Percentiles rank a stretch among this genome's conserved stretches.
Evolutionary conservation across 2,113 vertebrate species (phyloP).

Genomic region (Odontophorus gujanensis): DNA sequence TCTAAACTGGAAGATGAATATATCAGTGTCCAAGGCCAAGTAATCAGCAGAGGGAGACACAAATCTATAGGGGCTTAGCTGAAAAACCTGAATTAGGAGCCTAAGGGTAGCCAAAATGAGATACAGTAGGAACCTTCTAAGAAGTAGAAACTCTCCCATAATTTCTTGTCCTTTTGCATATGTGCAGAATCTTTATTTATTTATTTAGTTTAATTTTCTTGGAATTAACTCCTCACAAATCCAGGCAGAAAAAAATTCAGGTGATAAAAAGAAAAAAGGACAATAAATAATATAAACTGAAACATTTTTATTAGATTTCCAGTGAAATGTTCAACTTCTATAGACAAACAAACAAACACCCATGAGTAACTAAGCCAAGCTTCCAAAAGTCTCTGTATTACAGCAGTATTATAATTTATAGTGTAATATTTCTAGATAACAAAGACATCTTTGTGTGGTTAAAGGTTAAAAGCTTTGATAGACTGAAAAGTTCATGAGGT

Average conservation of each 20-base stretch:
- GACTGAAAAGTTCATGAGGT: neutral
- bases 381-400: neutral
- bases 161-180: neutral
- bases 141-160: neutral
- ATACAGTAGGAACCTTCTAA: neutral
- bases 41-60: neutral
- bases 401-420: neutral
- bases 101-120: neutral
- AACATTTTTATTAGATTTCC: neutral
- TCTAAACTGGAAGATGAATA: neutral
- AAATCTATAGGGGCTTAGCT: rapidly evolving
- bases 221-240: neutral
- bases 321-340: neutral
- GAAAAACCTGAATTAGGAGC: neutral
- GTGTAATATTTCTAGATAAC: neutral
- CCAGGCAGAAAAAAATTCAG: neutral
- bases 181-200: neutral
- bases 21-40: neutral
- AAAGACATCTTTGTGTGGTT: neutral
- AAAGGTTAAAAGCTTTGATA: neutral
- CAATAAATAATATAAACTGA: neutral
- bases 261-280: neutral
- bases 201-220: neutral
- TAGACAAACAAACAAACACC: neutral
- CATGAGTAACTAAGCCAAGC: neutral